Evolutionary conservation across 2,113 vertebrate species (phyloP).

Genomic region (Archocentrus centrarchus): DNA sequence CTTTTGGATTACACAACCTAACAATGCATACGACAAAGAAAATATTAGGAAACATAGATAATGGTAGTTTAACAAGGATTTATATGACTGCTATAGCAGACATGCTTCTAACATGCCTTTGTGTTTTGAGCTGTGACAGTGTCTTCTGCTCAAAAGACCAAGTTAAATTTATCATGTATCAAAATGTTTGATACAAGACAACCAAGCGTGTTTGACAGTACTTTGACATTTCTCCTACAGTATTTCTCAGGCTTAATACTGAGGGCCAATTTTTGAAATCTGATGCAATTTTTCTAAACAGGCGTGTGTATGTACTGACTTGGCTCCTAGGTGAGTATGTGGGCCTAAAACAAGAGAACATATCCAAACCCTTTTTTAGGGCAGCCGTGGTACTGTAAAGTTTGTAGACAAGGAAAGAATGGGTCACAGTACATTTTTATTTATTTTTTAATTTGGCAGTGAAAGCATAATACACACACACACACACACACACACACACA

Average conservation of each 20-base stretch:
- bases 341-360: neutral
- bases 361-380: neutral
- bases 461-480: too few relatives aligned
- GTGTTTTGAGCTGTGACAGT: neutral
- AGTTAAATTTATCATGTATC: neutral
- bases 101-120: conserved; percentile 9
- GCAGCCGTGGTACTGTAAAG: neutral
- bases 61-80: conserved; percentile 7
- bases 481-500: too few relatives aligned
- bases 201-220: neutral
- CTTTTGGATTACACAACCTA: conserved; percentile 28
- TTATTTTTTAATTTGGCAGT: too few relatives aligned
- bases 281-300: neutral
- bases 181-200: neutral
- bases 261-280: neutral
- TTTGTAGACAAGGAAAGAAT: neutral
- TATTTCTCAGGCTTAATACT: neutral
- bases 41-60: conserved; percentile 4
- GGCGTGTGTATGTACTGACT: neutral
- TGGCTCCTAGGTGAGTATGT: neutral
- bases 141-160: neutral
- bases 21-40: conserved; percentile 16
- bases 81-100: neutral
- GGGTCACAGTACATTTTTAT: neutral
- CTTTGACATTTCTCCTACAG: neutral